phyloP scores from a whole-genome alignment of 1,140 invertebrate species.

The Patella vulgata region DNA sequence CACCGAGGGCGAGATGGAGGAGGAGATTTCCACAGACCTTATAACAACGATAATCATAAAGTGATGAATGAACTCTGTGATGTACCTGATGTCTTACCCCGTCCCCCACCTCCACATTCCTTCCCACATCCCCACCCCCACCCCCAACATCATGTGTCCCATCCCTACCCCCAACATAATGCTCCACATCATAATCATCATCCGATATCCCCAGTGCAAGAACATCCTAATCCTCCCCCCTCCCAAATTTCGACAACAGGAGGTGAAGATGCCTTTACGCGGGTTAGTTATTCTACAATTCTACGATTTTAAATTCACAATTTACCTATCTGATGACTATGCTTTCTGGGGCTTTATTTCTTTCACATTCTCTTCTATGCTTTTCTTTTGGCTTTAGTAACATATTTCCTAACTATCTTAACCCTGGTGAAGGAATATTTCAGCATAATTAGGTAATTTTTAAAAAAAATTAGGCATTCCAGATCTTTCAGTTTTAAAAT shows the following conservation, averaged over 20 bases:
- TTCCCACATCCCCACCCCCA: slow-evolving; percentile 1
- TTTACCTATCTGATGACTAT: no score
- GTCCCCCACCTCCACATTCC: slow-evolving; percentile 6
- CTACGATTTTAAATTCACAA: no score
- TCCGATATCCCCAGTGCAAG: neutral
- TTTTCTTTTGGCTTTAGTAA: no score
- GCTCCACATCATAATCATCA: neutral
- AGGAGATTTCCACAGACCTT: slow-evolving; percentile 23
- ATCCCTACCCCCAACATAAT: neutral
- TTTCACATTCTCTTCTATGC: no score
- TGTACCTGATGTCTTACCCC: slow-evolving; percentile 6
- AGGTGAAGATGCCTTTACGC: slow-evolving; percentile 40
- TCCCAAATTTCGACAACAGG: slow-evolving; percentile 13
- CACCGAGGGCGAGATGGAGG: slow-evolving; percentile 41
- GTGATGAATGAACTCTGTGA: neutral
- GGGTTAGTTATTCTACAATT: slow-evolving; percentile 48
- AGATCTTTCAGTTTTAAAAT: no score
- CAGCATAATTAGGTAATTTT: no score
- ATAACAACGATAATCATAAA: slow-evolving; percentile 12
- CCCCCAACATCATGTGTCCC: neutral
- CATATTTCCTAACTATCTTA: no score
- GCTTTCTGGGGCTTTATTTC: no score
- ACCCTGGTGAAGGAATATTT: no score
- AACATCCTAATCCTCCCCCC: slow-evolving; percentile 12
- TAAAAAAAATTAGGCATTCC: no score